Conservation (phyloP, 2,113 vertebrate species). For the Crypturellus undulatus region DNA sequence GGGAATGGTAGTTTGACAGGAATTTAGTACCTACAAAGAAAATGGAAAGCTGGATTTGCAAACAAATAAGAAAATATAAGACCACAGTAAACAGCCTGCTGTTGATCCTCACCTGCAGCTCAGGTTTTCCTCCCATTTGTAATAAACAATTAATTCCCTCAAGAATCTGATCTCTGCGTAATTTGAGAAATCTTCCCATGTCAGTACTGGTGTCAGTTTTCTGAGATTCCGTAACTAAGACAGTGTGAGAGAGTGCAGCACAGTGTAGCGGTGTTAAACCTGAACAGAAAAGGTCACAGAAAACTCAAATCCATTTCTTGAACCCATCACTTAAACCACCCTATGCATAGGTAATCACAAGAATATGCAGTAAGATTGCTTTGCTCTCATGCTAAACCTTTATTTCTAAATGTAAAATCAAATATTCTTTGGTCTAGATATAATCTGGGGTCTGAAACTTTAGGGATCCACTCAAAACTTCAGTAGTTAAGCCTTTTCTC, state of each 20-base stretch:
- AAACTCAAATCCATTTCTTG: fast-evolving
- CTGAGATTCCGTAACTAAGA: constrained; percentile 54
- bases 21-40: background rate
- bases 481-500: background rate
- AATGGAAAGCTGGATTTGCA: background rate
- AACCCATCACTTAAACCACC: fast-evolving
- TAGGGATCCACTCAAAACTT: fast-evolving
- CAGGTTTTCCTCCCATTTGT: constrained; percentile 80
- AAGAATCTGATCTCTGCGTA: constrained; percentile 79
- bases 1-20: fast-evolving
- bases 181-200: constrained; percentile 46
- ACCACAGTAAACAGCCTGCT: fast-evolving
- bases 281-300: background rate
- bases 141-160: constrained; percentile 85
- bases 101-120: constrained; percentile 57
- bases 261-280: constrained; percentile 83
- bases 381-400: background rate
- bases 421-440: background rate
- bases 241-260: constrained; percentile 77
- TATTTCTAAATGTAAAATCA: background rate
- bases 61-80: fast-evolving
- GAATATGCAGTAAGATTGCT: fast-evolving
- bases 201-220: background rate
- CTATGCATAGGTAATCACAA: fast-evolving
- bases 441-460: background rate